Evolutionary conservation across 92 coral and sea anemone species (phyloP), one percentile per base, ranked within the genome.

Genomic region (Epizoanthus stellaris): DNA sequence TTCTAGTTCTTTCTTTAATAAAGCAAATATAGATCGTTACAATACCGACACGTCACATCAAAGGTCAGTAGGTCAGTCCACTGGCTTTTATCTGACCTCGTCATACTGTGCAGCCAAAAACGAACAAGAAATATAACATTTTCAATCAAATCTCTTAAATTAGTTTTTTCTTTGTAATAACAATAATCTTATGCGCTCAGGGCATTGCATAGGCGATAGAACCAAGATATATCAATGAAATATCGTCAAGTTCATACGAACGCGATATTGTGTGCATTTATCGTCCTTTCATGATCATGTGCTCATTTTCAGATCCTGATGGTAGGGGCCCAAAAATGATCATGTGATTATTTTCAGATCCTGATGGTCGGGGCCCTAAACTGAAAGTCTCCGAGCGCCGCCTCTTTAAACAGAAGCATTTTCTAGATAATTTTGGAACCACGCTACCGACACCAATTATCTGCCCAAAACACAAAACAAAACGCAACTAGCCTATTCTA

Each of bases 371-470:
- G 56, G 56, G 13, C 56, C 56, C 36, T 30, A 30, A 30, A 30
- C 36, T 52, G 4, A 79, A 59, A 20, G 34, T 62, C 70, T 20
- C 61, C 49, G 58, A 62, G 83, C 72, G 60, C 20, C 36, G 12
- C 72, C 83, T 54, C 71, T 20, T 34, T 79, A 62, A 79, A 79
- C 83, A 40, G 83, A 79, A 71, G 72, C 10, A 61, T 63, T 77
- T 40, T 39, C 65, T 39, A 63, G 23, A 61, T 62, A 34, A 25
- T 45, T 79, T 79, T 57, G 72, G 83, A 79, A 79, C 83, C 83
- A 40, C 83, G 83, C 30, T 43, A 79, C 83, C 72, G 83, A 61
- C 83, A 63, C 71, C 83, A 79, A 62, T 23, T 63, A 21, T 79
- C 61, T 47, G 42, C 5, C 83, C 21, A 16, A 75, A 73, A 52